Evolutionary conservation across 1,140 invertebrate species (phyloP).

Genomic region (Teleogryllus occipitalis): DNA sequence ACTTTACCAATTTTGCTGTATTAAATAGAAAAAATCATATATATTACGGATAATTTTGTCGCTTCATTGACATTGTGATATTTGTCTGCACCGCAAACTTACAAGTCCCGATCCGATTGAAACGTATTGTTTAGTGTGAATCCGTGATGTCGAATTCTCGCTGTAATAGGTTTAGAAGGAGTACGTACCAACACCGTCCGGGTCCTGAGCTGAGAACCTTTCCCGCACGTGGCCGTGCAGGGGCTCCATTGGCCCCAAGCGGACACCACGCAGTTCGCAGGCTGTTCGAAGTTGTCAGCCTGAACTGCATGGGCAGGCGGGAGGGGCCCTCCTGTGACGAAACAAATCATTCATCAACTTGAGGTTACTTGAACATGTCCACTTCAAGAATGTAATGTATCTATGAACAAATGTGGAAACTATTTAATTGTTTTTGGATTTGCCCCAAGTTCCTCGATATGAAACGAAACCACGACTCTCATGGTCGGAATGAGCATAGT

Average conservation of each 20-base stretch:
- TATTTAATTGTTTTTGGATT: no score
- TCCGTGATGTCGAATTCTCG: neutral
- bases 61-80: neutral
- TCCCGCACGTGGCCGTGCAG: constrained; percentile 64
- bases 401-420: neutral
- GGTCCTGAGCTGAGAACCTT: constrained; percentile 47
- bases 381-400: neutral
- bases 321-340: constrained; percentile 22
- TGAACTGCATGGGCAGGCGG: neutral
- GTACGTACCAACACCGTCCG: constrained; percentile 46
- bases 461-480: no score
- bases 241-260: constrained; percentile 66
- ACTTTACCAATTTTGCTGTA: neutral
- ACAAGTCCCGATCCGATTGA: neutral
- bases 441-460: no score
- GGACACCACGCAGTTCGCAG: constrained; percentile 56
- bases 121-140: neutral
- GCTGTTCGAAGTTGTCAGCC: neutral
- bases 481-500: no score
- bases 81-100: neutral
- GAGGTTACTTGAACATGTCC: neutral
- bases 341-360: constrained; percentile 25
- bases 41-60: neutral
- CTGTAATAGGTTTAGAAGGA: neutral
- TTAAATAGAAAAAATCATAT: neutral